Evolutionary conservation across 1,140 invertebrate species (phyloP).

Genomic region (Caligus rogercresseyi): DNA sequence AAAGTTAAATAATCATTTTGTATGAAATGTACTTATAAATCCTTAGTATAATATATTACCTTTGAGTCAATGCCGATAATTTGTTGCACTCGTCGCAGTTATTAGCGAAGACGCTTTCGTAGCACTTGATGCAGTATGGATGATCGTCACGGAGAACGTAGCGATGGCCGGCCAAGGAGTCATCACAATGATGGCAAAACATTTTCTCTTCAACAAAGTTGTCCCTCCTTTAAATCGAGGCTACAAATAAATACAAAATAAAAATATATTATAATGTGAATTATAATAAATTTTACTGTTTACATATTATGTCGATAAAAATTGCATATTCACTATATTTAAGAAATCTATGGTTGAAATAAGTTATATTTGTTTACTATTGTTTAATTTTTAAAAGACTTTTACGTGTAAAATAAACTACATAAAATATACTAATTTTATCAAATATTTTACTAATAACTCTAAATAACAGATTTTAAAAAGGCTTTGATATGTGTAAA

Average conservation of each 20-base stretch:
- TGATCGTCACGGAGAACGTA: slow-evolving; percentile 96
- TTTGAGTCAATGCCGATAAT: slow-evolving; percentile 98
- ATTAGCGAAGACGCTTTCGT: slow-evolving; percentile 96
- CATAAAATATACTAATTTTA: too few species aligned
- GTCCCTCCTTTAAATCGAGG: background rate
- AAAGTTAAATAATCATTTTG: slow-evolving; percentile 15
- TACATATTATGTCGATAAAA: background rate
- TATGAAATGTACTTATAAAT: background rate
- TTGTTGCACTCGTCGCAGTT: slow-evolving; percentile 92
- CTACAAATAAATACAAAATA: background rate
- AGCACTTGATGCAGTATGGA: slow-evolving; percentile 98
- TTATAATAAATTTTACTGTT: too few species aligned
- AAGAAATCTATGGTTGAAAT: background rate
- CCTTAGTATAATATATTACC: slow-evolving; percentile 39
- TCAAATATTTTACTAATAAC: too few species aligned
- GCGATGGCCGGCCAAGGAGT: slow-evolving; percentile 82
- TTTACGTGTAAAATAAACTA: too few species aligned
- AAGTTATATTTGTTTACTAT: too few species aligned
- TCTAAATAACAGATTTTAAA: too few species aligned
- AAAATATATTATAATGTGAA: too few species aligned
- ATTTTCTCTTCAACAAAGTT: slow-evolving; percentile 13
- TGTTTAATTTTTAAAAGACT: too few species aligned
- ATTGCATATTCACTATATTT: background rate
- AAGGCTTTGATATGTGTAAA: too few species aligned
- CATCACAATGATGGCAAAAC: slow-evolving; percentile 84